These are phyloP conservation scores for Chiropotes sagulatus DNA, from an alignment of 2,797 vertebrate species.

Conservation along the genomic window DNA sequence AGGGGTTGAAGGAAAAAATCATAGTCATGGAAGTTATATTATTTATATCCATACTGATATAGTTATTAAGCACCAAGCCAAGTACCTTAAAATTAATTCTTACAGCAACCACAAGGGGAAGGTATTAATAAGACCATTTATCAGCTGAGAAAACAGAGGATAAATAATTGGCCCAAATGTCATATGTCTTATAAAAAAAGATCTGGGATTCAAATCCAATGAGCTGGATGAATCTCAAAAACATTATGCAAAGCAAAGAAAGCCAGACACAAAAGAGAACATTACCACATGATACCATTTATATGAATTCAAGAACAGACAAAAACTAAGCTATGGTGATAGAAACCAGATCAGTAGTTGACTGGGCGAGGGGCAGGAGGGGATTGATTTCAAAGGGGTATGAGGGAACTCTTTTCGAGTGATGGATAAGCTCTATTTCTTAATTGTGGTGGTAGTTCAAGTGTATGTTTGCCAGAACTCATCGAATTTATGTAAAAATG, in stretches of 20 bases:
- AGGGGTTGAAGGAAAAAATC: neutral
- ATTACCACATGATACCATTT: neutral
- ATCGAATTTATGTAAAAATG: neutral
- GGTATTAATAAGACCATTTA: neutral
- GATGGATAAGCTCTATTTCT: neutral
- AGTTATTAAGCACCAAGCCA: neutral
- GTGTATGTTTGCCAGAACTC: neutral
- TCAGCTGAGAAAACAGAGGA: neutral
- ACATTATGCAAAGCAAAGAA: neutral
- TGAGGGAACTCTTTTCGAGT: neutral
- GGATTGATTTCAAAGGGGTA: neutral
- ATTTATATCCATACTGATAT: neutral
- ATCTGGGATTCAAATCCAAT: neutral
- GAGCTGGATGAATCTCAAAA: conserved; percentile 23
- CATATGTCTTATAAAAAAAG: neutral
- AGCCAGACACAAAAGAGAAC: neutral
- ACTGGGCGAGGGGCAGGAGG: too few species aligned
- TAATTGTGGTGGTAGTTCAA: neutral
- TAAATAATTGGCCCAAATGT: neutral
- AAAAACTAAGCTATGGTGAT: neutral
- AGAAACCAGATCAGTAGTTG: neutral
- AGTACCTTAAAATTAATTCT: neutral
- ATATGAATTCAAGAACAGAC: neutral
- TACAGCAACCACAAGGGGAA: neutral
- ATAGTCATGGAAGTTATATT: neutral